A percentile compares a stretch with the other conserved stretches of the same genome.
Conservation (phyloP, 1,140 invertebrate genomes). For the Drosophila athabasca region DNA sequence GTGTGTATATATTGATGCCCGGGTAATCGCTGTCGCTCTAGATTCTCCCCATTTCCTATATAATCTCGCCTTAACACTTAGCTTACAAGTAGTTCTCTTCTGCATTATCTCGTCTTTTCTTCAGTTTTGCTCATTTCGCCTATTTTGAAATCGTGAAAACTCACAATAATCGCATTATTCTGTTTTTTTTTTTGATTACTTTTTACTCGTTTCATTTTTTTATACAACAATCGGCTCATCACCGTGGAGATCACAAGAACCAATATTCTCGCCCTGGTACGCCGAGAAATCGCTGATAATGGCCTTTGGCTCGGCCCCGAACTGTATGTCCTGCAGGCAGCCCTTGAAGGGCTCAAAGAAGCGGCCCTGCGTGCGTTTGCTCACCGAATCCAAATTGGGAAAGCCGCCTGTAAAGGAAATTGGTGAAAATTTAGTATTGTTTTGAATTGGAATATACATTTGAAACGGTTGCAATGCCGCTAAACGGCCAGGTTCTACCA, state of each 20-base stretch:
- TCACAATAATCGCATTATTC: neutral
- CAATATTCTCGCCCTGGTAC: conserved; percentile 85
- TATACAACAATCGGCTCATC: conserved; percentile 80
- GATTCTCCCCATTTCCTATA: conserved; percentile 35
- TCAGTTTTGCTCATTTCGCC: conserved; percentile 37
- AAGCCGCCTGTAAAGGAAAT: conserved; percentile 83
- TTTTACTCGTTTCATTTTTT: conserved; percentile 40
- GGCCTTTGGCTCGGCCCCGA: conserved; percentile 72
- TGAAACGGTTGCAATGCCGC: neutral
- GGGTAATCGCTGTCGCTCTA: conserved; percentile 1
- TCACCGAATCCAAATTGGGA: conserved; percentile 80
- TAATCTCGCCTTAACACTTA: conserved; percentile 70
- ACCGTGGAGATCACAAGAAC: conserved; percentile 84
- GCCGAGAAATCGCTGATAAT: conserved; percentile 84
- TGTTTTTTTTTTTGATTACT: conserved; percentile 43
- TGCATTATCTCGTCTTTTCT: conserved; percentile 11
- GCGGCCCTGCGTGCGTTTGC: conserved; percentile 80
- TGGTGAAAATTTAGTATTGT: neutral
- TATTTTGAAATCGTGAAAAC: conserved; percentile 4
- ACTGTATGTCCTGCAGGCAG: conserved; percentile 83
- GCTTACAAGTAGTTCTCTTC: conserved; percentile 54
- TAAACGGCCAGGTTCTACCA: too few relatives aligned
- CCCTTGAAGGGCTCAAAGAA: conserved; percentile 84
- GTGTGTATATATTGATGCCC: conserved; percentile 7
- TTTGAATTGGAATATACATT: conserved; percentile 16